Evolutionary conservation across 2,113 vertebrate species (phyloP).

Genomic region (Hypomesus transpacificus): DNA sequence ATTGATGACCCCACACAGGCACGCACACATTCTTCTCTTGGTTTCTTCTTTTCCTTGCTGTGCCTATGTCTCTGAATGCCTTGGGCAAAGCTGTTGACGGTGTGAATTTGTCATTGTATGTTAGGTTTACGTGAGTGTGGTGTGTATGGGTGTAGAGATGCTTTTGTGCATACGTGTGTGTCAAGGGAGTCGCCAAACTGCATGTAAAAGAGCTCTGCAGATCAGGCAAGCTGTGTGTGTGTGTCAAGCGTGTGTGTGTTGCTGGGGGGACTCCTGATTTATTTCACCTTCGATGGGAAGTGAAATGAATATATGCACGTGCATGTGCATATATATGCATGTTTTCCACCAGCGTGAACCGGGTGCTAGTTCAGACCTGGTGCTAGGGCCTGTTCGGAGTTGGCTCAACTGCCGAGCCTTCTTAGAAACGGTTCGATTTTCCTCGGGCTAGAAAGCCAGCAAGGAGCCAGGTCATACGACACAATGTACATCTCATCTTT

Average conservation of each 20-base stretch:
- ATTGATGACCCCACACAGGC: background rate
- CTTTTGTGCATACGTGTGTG: too few relatives aligned
- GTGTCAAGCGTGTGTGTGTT: constrained; percentile 39
- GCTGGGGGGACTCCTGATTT: constrained; percentile 69
- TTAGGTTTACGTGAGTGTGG: too few relatives aligned
- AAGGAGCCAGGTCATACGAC: too few relatives aligned
- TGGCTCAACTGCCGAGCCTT: too few relatives aligned
- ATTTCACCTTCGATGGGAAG: constrained; percentile 75
- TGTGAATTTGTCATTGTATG: constrained; percentile 16
- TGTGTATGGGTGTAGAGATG: too few relatives aligned
- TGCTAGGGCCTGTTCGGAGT: too few relatives aligned
- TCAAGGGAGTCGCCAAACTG: too few relatives aligned
- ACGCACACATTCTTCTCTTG: constrained; percentile 6
- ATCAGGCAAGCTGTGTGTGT: background rate
- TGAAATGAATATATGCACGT: constrained; percentile 74
- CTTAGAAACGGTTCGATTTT: too few relatives aligned
- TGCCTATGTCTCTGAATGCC: background rate
- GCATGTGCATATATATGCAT: too few relatives aligned
- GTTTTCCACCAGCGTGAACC: constrained; percentile 61
- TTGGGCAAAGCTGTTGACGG: background rate
- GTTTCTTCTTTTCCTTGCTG: background rate
- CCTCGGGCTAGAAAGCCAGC: too few relatives aligned
- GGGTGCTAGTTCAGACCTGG: background rate
- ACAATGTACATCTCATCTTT: too few relatives aligned
- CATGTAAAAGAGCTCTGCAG: too few relatives aligned